Percentiles rank a stretch among this genome's conserved stretches.
Evolutionary conservation across 2,888 invertebrate genomes (phyloP).

Genomic region (Beris chalybata): DNA sequence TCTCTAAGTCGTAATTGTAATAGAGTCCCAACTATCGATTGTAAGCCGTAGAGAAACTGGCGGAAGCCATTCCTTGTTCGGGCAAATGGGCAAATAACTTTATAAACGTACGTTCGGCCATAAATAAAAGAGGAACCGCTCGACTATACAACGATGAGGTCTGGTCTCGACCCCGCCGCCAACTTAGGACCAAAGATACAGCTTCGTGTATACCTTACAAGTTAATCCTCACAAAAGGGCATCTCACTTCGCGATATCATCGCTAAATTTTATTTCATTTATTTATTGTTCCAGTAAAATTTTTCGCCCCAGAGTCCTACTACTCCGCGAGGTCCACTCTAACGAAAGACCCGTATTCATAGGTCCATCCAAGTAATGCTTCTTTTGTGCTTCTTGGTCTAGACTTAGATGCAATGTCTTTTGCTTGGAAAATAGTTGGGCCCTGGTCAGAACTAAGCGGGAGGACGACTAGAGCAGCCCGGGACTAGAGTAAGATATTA

Average conservation of each 20-base stretch:
- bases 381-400: conserved; percentile 15
- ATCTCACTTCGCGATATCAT: conserved; percentile 27
- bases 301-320: conserved; percentile 10
- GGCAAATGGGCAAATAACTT: conserved; percentile 26
- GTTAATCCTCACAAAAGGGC: conserved; percentile 29
- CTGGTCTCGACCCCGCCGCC: conserved; percentile 1
- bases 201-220: conserved; percentile 30
- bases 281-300: conserved; percentile 27
- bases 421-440: not conserved
- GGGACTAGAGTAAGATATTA: conserved; percentile 29
- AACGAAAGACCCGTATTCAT: too few species aligned
- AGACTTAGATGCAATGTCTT: conserved; percentile 16
- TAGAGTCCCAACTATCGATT: conserved; percentile 1
- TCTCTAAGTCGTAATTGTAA: not conserved
- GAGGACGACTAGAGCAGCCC: not conserved
- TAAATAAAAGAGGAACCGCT: conserved; percentile 26
- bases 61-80: conserved; percentile 23
- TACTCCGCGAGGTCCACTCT: not conserved
- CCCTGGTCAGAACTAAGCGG: not conserved
- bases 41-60: conserved; percentile 2
- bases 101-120: conserved; percentile 23
- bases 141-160: conserved; percentile 18
- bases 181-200: conserved; percentile 15
- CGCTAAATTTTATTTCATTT: conserved; percentile 29
- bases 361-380: conserved; percentile 9